Base-by-base conservation (phyloP, 1,140 invertebrate genomes). In the Scaptomyza graminum region DNA sequence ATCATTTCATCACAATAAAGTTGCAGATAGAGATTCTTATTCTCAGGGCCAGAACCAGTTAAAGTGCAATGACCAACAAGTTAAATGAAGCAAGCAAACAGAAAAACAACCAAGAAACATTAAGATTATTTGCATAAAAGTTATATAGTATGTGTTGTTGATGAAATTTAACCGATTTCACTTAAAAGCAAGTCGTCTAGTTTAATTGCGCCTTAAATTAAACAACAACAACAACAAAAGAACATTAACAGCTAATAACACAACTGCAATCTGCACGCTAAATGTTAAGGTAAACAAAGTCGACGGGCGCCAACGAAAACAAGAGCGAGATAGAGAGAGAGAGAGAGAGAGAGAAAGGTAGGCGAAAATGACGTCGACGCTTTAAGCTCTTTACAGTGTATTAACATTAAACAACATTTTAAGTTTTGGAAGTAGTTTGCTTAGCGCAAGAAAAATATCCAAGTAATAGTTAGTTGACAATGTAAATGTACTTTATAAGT, bases 221-320 rank as follows among this genome's bases (percentile, higher is more conserved):
- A 56, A 51, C 18, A 52, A 22, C 43, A 47, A 71, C 22, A 54
- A 37, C 5, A 51, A 41, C 34, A 55, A 63, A 41, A 51, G n/a
- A 68, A 61, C 22, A 34, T 11, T 37, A 39, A 11, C 31, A 41
- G 12, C 37, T 13, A n/a, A 41, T 41, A 41, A 25, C 15, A 56
- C 37, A 56, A 47, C 63, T 43, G 62, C 41, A 70, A 70, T 56
- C 44, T 69, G 51, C 62, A 59, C 34, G 54, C 63, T 71, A 72
- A 72, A 49, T 60, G 63, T 67, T 67, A 72, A 60, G 63, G 63
- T 71, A 74, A 69, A 71, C 60, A 69, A 51, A 34, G 31, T 39
- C 31, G 50, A 8, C 43, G 31, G 18, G 28, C 31, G 31, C 31
- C 31, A 34, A 34, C 31, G 31, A 34, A 28, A 54, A 15, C 62